Base-by-base conservation (phyloP, 2,797 vertebrate genomes). In the Balearica regulorum region DNA sequence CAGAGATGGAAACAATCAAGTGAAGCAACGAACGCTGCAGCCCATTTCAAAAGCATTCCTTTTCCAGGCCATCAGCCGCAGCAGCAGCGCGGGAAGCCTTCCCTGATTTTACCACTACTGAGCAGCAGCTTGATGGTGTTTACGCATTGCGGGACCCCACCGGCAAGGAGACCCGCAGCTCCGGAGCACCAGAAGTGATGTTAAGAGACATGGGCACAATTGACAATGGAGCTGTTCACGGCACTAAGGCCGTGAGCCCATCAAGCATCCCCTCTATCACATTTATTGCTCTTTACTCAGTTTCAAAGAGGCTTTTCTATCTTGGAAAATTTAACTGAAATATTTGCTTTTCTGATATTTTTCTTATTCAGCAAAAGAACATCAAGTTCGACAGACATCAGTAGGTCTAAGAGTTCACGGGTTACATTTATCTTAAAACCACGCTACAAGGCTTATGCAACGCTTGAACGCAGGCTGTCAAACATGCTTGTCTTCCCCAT, bases 61-160 rank as follows among this genome's bases (percentile, higher is more conserved):
- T 96, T 93, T 92, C 94, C 97, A 96, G 97, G 83, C 95, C 97
- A 95, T 86, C 13, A 49, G 90, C 87, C 31, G 13, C 93, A 82
- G 68, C 61, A 71, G 71, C 89, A 71, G 85, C 55, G 29, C 61
- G 43, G 97, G 94, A 94, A 94, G 89, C 43, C 19, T 91, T 94
- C 96, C 92, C 92, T 69, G 83, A 65, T 89, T 84, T 93, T 77
- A 83, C 83, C 77, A 83, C 93, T 93, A 83, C 85, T 60, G 94
- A 96, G 89, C 28, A 6, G 94, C 73, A 81, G 83, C 64, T 90
- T 95, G 91, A 94, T 88, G 83, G 82, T 96, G 94, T 96, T 97
- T 97, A 86, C 73, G 51, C 57, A 83, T 93, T 33, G 79, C 22
- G 6, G 96, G 88, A 94, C 84, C 54, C 91, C 84, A 90, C 78